These are phyloP conservation scores for Stegastes partitus DNA, from an alignment of 2,113 vertebrate genomes.

Conservation along the genomic window DNA sequence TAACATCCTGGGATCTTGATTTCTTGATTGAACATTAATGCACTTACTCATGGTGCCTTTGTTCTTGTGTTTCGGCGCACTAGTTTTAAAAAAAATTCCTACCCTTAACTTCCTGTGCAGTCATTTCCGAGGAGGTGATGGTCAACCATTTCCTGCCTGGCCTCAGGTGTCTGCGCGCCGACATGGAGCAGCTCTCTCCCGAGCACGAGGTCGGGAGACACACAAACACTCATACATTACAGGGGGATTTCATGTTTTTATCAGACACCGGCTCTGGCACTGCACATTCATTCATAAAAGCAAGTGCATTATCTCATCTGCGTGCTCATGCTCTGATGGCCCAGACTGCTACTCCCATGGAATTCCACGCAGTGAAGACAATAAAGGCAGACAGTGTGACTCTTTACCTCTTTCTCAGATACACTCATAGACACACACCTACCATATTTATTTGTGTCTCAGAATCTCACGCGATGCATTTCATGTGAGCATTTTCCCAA, in stretches of 20 bases:
- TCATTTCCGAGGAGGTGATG: conserved; percentile 99
- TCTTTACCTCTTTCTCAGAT: conserved; percentile 27
- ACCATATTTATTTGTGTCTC: conserved; percentile 65
- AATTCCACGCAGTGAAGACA: not conserved
- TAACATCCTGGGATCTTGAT: not conserved
- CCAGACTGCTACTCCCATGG: not conserved
- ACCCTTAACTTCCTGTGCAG: conserved; percentile 87
- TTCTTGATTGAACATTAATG: not conserved
- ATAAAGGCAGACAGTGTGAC: conserved; percentile 36
- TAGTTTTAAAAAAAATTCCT: too few species aligned
- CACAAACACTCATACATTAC: not conserved
- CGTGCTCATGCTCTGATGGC: not conserved
- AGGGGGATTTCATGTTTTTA: not conserved
- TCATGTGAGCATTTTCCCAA: conserved; percentile 68
- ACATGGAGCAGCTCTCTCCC: conserved; percentile 98
- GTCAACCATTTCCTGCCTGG: conserved; percentile 98
- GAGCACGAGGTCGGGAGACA: conserved; percentile 92
- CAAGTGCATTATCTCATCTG: not conserved
- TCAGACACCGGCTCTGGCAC: not conserved
- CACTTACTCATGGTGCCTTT: too few species aligned
- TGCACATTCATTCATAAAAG: not conserved
- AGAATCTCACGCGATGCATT: conserved; percentile 57
- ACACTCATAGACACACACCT: conserved; percentile 54
- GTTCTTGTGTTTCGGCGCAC: too few species aligned
- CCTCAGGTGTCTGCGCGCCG: conserved; percentile 93